These are phyloP conservation scores for Philaenus spumarius DNA, from an alignment of 1,140 invertebrate species.

Conservation along the genomic window DNA sequence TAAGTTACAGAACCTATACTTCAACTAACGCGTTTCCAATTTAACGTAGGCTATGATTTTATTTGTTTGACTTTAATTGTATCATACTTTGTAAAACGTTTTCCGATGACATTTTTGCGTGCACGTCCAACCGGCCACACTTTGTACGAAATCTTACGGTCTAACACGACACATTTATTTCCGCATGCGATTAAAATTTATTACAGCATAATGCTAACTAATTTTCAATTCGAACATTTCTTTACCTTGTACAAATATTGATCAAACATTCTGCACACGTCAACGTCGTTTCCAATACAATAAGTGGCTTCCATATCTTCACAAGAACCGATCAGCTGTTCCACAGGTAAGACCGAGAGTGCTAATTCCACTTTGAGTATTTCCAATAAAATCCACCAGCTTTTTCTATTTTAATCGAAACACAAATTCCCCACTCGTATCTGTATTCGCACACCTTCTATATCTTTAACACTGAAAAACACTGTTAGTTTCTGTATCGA, in stretches of 20 bases:
- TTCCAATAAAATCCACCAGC: neutral
- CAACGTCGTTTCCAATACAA: slow-evolving; percentile 53
- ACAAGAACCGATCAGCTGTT: slow-evolving; percentile 11
- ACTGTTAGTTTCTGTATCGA: too few species aligned
- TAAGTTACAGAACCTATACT: too few species aligned
- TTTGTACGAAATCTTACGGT: too few species aligned
- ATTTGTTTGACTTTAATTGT: too few species aligned
- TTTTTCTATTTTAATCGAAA: neutral
- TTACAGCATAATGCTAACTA: neutral
- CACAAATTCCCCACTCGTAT: too few species aligned
- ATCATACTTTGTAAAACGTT: too few species aligned
- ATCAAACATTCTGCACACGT: slow-evolving; percentile 59
- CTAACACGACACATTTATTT: neutral
- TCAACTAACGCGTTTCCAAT: too few species aligned
- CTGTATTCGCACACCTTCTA: too few species aligned
- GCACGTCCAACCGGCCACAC: neutral
- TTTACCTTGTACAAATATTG: slow-evolving; percentile 60
- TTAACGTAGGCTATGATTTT: too few species aligned
- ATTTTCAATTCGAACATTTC: neutral
- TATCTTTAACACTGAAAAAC: too few species aligned
- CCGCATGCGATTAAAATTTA: slow-evolving; percentile 4
- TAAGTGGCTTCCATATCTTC: slow-evolving; percentile 53
- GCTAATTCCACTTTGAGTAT: slow-evolving; percentile 18
- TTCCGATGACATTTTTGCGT: neutral
- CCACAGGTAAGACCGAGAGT: slow-evolving; percentile 2